These are phyloP conservation scores for Hanleya hanleyi DNA, from an alignment of 2,888 invertebrate species.

Conservation along the genomic window DNA sequence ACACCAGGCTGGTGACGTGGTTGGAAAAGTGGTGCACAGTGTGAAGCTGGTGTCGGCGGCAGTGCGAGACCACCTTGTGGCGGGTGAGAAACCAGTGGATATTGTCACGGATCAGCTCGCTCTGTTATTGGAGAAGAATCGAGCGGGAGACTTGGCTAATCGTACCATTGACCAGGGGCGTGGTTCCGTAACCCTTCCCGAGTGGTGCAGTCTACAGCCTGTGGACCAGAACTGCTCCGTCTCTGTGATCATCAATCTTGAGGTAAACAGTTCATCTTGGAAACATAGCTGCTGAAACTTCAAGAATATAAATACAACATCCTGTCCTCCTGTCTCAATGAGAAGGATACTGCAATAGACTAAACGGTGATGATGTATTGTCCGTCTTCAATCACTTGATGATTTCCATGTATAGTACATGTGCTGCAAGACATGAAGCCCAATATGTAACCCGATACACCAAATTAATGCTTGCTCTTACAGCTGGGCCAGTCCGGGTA, in stretches of 20 bases:
- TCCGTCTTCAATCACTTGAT: too few species aligned
- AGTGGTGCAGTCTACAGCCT: slow-evolving; percentile 31
- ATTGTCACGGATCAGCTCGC: slow-evolving; percentile 26
- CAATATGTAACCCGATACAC: too few species aligned
- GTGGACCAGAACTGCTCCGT: slow-evolving; percentile 31
- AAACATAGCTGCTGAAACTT: too few species aligned
- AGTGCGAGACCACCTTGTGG: slow-evolving; percentile 24
- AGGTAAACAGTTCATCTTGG: slow-evolving; percentile 32
- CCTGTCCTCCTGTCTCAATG: too few species aligned
- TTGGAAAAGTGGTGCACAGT: neutral
- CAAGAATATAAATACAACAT: too few species aligned
- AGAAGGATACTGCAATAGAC: too few species aligned
- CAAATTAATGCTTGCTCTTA: too few species aligned
- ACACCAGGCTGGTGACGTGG: slow-evolving; percentile 22
- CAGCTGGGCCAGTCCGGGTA: too few species aligned
- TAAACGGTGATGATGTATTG: too few species aligned
- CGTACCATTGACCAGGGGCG: slow-evolving; percentile 28
- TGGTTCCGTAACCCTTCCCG: slow-evolving; percentile 37
- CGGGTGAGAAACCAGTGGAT: slow-evolving; percentile 32
- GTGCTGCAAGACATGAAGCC: too few species aligned
- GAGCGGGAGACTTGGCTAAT: slow-evolving; percentile 22
- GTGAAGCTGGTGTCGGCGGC: slow-evolving; percentile 9
- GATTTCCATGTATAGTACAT: too few species aligned
- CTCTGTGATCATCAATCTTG: slow-evolving; percentile 27
- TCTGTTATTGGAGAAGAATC: slow-evolving; percentile 28